A percentile compares a stretch with the other conserved stretches of the same genome.
Evolutionary conservation across 1,140 invertebrate species (phyloP).

Genomic region (Drosophila prosaltans): DNA sequence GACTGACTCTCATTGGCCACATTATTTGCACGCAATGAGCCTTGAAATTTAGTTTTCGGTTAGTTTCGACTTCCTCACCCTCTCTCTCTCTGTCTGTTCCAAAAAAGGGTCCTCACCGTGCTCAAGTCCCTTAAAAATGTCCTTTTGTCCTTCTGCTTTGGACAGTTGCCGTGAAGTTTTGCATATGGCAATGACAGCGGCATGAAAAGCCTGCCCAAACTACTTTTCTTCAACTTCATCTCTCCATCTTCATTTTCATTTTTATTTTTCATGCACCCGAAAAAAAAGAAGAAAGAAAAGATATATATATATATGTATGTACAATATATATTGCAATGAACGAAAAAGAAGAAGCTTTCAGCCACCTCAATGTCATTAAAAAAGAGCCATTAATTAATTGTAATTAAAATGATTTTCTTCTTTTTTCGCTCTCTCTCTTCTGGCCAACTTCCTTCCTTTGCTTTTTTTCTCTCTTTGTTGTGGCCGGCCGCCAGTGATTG

Average conservation of each 20-base stretch:
- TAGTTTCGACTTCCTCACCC: constrained; percentile 45
- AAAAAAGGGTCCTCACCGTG: constrained; percentile 39
- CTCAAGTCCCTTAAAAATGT: constrained; percentile 21
- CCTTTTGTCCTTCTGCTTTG: constrained; percentile 36
- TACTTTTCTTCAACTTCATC: neutral
- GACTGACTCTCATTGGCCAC: constrained; percentile 69
- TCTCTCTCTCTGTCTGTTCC: constrained; percentile 15
- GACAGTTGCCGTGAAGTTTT: constrained; percentile 56
- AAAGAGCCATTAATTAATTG: constrained; percentile 76
- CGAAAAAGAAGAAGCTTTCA: neutral
- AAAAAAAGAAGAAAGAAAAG: neutral
- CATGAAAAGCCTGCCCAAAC: neutral
- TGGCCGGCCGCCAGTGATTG: constrained; percentile 52
- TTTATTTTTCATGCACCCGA: no score
- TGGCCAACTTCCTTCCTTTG: neutral
- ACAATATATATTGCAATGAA: constrained; percentile 25
- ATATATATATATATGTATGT: neutral
- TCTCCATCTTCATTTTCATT: constrained; percentile 15
- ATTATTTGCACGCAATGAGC: constrained; percentile 80
- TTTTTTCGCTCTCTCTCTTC: constrained; percentile 18
- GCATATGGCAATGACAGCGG: constrained; percentile 61
- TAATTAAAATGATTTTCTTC: constrained; percentile 73
- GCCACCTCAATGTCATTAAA: constrained; percentile 52
- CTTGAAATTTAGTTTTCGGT: constrained; percentile 81
- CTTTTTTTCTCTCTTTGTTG: constrained; percentile 30